Conservation (phyloP, 2,888 invertebrate genomes). For the Malthinus flaveolus region DNA sequence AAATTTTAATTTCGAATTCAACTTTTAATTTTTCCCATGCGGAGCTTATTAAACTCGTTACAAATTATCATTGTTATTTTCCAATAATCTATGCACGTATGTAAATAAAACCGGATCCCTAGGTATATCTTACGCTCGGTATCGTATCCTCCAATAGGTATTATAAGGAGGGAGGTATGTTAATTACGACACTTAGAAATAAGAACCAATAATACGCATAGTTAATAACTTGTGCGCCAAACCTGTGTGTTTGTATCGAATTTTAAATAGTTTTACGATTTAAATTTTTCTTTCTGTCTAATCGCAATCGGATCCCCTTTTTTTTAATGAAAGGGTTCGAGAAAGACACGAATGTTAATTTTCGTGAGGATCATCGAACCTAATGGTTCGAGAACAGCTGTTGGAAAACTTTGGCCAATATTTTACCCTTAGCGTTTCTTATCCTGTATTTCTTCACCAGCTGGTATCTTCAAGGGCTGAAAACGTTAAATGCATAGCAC, state of each 20-base stretch:
- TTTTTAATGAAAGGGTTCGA: conserved; percentile 14
- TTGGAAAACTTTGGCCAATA: conserved; percentile 30
- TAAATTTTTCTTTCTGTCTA: neutral
- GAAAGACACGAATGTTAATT: conserved; percentile 14
- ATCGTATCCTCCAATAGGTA: conserved; percentile 24
- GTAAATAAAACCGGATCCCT: conserved; percentile 27
- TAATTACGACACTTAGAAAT: conserved; percentile 29
- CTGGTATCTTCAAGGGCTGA: conserved; percentile 32
- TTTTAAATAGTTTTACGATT: conserved; percentile 11
- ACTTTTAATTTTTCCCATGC: conserved; percentile 23
- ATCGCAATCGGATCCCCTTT: neutral
- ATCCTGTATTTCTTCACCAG: conserved; percentile 32
- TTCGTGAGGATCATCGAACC: conserved; percentile 17
- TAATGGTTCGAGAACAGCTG: conserved; percentile 30
- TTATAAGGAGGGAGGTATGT: conserved; percentile 23
- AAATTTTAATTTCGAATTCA: conserved; percentile 18
- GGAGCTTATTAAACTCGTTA: conserved; percentile 24
- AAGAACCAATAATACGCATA: conserved; percentile 32
- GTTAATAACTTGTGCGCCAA: conserved; percentile 26
- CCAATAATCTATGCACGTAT: conserved; percentile 29
- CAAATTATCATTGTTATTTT: conserved; percentile 28
- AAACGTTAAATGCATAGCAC: conserved; percentile 30
- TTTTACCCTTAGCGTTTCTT: conserved; percentile 30
- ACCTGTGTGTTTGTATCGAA: conserved; percentile 24
- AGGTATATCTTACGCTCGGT: conserved; percentile 16